These are phyloP conservation scores for Acanthococcus lagerstroemiae DNA, from an alignment of 2,888 invertebrate species.

Conservation along the genomic window DNA sequence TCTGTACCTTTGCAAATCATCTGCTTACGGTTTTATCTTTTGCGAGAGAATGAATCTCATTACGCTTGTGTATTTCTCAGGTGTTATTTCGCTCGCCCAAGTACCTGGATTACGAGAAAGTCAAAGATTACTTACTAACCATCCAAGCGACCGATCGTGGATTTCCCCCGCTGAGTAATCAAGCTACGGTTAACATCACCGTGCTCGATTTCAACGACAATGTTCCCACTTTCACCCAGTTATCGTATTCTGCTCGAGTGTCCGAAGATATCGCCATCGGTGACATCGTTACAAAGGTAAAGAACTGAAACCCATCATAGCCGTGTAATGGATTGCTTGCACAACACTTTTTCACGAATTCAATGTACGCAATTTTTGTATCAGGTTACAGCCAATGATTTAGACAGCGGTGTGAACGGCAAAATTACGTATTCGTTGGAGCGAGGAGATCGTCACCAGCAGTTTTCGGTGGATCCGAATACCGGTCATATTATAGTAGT, in stretches of 20 bases:
- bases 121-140: constrained; percentile 73
- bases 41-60: too few species aligned
- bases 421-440: constrained; percentile 66
- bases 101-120: constrained; percentile 76
- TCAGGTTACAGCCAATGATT: constrained; percentile 66
- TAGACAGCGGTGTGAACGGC: constrained; percentile 72
- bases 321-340: not conserved
- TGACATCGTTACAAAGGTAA: constrained; percentile 61
- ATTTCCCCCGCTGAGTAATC: constrained; percentile 75
- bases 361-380: constrained; percentile 28
- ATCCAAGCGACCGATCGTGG: constrained; percentile 86
- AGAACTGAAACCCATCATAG: not conserved
- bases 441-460: constrained; percentile 61
- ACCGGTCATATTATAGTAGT: constrained; percentile 68
- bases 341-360: not conserved
- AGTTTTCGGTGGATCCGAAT: constrained; percentile 66
- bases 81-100: constrained; percentile 66
- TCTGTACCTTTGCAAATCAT: too few species aligned
- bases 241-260: constrained; percentile 63
- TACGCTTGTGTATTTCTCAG: too few species aligned
- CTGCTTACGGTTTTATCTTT: too few species aligned
- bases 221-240: constrained; percentile 66
- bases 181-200: constrained; percentile 76
- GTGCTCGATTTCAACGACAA: constrained; percentile 82
- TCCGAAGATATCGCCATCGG: constrained; percentile 68